A percentile compares a stretch with the other conserved stretches of the same genome.
phyloP scores from a whole-genome alignment of 2,797 vertebrate species.

The Oryzias sinensis region DNA sequence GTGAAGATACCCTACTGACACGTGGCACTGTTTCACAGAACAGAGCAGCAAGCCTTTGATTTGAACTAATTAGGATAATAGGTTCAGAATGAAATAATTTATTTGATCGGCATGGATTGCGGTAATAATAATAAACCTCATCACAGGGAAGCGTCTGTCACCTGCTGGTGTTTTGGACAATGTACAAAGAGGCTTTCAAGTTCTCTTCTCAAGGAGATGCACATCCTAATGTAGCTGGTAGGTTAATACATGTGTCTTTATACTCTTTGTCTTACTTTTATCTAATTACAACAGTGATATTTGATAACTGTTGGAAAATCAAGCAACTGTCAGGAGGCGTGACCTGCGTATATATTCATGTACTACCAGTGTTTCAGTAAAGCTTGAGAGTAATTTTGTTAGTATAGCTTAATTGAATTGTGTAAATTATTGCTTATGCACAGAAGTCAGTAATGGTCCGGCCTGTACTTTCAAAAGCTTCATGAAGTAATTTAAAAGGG shows the following conservation, averaged over 20 bases:
- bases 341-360: slow-evolving; percentile 51
- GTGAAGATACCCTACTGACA: slow-evolving; percentile 47
- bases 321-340: slow-evolving; percentile 53
- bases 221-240: slow-evolving; percentile 46
- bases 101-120: slow-evolving; percentile 40
- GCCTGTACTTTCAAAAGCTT: no score
- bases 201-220: slow-evolving; percentile 38
- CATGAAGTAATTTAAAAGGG: no score
- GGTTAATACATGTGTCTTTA: slow-evolving; percentile 37
- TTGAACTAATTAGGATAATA: slow-evolving; percentile 61
- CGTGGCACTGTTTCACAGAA: slow-evolving; percentile 51
- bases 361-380: slow-evolving; percentile 57
- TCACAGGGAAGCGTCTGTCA: slow-evolving; percentile 48
- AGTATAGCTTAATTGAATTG: slow-evolving; percentile 50
- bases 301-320: slow-evolving; percentile 58
- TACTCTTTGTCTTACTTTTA: slow-evolving; percentile 56
- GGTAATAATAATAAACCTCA: slow-evolving; percentile 48
- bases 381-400: slow-evolving; percentile 54
- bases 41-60: slow-evolving; percentile 52
- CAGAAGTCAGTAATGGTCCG: background rate
- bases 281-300: slow-evolving; percentile 63
- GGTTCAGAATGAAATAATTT: slow-evolving; percentile 42
- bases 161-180: slow-evolving; percentile 40
- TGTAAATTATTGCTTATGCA: slow-evolving; percentile 60
- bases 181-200: slow-evolving; percentile 48